Evolutionary conservation across 2,888 invertebrate species (phyloP).

Genomic region (Anoncus sp.): DNA sequence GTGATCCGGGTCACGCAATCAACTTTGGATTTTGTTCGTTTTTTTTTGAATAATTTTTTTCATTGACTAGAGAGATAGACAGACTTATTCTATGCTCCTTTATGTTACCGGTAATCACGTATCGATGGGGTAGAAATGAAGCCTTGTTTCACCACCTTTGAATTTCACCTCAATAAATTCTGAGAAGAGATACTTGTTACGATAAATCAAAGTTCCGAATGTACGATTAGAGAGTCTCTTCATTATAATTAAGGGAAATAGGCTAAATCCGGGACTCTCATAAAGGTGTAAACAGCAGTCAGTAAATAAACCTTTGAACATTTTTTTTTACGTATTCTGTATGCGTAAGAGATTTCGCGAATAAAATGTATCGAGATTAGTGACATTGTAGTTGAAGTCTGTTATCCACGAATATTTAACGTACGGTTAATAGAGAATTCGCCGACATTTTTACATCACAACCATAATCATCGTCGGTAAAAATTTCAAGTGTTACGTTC

Average conservation of each 20-base stretch:
- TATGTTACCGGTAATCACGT: background rate
- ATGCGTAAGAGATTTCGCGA: too few relatives aligned
- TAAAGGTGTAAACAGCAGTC: background rate
- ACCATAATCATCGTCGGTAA: background rate
- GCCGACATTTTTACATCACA: background rate
- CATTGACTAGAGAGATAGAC: background rate
- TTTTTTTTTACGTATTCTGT: too few relatives aligned
- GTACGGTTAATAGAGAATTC: too few relatives aligned
- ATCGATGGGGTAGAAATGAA: background rate
- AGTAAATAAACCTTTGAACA: too few relatives aligned
- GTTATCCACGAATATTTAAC: too few relatives aligned
- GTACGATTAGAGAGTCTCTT: too few relatives aligned
- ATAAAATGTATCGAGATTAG: too few relatives aligned
- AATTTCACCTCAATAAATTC: background rate
- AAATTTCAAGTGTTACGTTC: too few relatives aligned
- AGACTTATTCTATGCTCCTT: background rate
- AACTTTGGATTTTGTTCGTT: slow-evolving; percentile 30
- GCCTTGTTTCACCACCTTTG: background rate
- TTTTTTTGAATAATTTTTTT: slow-evolving; percentile 12
- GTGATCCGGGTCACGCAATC: slow-evolving; percentile 46
- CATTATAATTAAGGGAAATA: too few relatives aligned
- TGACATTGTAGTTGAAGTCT: too few relatives aligned
- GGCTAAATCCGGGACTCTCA: too few relatives aligned
- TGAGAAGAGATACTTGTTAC: background rate
- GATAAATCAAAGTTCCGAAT: background rate